Conservation (phyloP, 1,140 invertebrate genomes). For the Halesus radiatus region DNA sequence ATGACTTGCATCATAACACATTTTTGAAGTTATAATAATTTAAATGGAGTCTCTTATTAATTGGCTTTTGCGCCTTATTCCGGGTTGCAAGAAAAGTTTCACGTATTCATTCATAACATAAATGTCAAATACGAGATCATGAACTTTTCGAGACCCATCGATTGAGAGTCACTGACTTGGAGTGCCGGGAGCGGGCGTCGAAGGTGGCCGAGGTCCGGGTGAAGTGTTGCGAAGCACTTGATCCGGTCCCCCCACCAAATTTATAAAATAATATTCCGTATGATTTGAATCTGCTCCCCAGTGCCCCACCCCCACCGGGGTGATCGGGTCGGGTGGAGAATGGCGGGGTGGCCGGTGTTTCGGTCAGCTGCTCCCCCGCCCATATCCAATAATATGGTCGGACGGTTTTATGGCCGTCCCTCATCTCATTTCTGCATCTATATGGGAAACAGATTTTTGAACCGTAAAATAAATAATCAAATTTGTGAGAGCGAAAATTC, state of each 20-base stretch:
- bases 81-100: too few species aligned
- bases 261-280: slow-evolving; percentile 14
- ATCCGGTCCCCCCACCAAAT: too few species aligned
- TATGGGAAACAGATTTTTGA: slow-evolving; percentile 57
- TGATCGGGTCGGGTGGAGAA: background rate
- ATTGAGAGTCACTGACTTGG: background rate
- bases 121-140: too few species aligned
- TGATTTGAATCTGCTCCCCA: slow-evolving; percentile 6
- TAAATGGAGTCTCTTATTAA: too few species aligned
- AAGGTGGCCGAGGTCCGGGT: background rate
- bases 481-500: slow-evolving; percentile 43
- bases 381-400: slow-evolving; percentile 57
- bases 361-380: slow-evolving; percentile 8
- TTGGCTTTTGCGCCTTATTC: too few species aligned
- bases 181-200: background rate
- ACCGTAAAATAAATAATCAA: slow-evolving; percentile 59
- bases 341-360: background rate
- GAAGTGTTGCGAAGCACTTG: too few species aligned
- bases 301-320: background rate
- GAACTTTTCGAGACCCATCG: background rate
- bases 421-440: slow-evolving; percentile 57
- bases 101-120: too few species aligned
- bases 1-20: too few species aligned
- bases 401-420: slow-evolving; percentile 54
- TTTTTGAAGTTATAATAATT: too few species aligned